A percentile compares a stretch with the other conserved stretches of the same genome.
phyloP scores from a whole-genome alignment of 2,113 vertebrate genomes.

The Macquaria ambigua region DNA sequence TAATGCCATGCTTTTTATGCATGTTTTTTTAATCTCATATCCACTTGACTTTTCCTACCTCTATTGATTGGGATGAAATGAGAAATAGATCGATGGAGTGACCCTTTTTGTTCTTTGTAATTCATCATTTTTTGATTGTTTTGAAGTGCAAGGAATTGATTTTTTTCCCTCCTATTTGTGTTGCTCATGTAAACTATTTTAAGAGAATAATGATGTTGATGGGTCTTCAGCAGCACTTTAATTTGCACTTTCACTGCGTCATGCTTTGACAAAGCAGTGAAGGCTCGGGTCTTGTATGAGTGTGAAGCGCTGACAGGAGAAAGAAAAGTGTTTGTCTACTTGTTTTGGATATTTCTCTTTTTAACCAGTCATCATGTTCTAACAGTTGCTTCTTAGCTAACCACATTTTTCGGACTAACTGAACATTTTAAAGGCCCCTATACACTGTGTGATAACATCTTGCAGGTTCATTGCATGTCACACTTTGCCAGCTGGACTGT shows the following conservation, averaged over 20 bases:
- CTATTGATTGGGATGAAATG: constrained; percentile 62
- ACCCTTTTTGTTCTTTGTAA: constrained; percentile 30
- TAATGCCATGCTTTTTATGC: constrained; percentile 69
- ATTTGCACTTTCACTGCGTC: constrained; percentile 24
- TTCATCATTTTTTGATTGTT: constrained; percentile 53
- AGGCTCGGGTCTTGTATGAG: constrained; percentile 7
- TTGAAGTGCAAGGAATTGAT: constrained; percentile 59
- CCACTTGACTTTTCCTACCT: constrained; percentile 43
- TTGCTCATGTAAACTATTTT: constrained; percentile 42
- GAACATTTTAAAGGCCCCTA: constrained; percentile 31
- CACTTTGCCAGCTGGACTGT: neutral
- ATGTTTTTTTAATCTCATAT: constrained; percentile 69
- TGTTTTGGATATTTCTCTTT: constrained; percentile 25
- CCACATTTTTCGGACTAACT: constrained; percentile 48
- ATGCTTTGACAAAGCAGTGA: constrained; percentile 30
- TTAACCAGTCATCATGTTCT: constrained; percentile 57
- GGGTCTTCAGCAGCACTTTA: constrained; percentile 7
- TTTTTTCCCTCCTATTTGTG: constrained; percentile 39
- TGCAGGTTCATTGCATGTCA: constrained; percentile 19
- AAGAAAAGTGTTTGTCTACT: constrained; percentile 18
- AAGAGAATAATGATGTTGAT: constrained; percentile 24
- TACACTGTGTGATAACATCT: constrained; percentile 30
- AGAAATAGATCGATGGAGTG: constrained; percentile 41
- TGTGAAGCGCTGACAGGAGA: constrained; percentile 12
- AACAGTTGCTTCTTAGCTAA: constrained; percentile 67